Evolutionary conservation across 2,797 vertebrate genomes (phyloP), one percentile per base, ranked within the genome.

Genomic region (Urosaurus nigricauda): DNA sequence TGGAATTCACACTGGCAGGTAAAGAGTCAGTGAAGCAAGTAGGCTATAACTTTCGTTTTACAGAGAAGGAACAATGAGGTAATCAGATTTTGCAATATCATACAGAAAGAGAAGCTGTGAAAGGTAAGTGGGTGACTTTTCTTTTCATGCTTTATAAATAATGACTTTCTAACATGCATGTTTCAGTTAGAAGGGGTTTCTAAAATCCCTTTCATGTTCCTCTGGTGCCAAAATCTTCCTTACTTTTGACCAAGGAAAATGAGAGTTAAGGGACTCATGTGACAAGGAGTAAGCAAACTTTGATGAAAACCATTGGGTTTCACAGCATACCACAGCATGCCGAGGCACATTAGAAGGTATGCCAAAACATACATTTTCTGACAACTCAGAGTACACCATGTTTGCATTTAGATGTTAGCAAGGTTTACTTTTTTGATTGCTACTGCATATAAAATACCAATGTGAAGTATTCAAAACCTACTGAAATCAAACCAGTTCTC

Each of bases 121-220:
- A 43, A 75, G 58, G 79, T 85, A 80, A 75, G 88, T n/a, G 26
- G 35, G 37, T 65, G 80, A 81, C 35, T n/a, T 32, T 74, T 16
- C 29, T 74, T 63, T 65, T 32, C 74, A 3, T 24, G 56, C 78
- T 85, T 24, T 65, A 35, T 37, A 81, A 79, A 63, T 80, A 51
- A 2, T n/a, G 24, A 51, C 35, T 80, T 65, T 74, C 63, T 32
- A 21, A 7, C 32, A 63, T 32, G 73, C 4, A 8, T 11, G 4
- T 2, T 63, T 63, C 26, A 37, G 1, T 17, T 40, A 29, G 74
- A 17, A 56, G 32, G 16, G 24, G 12, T 68, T 68, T 32, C 13
- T 32, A 68, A 35, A 70, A 79, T 58, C 51, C 68, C 7, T 58
- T 70, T 19, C 58, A n/a, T 58, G 19, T 47, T 79, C 32, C 17